Evolutionary conservation across 2,797 vertebrate species (phyloP).

Genomic region (Sternotherus odoratus): DNA sequence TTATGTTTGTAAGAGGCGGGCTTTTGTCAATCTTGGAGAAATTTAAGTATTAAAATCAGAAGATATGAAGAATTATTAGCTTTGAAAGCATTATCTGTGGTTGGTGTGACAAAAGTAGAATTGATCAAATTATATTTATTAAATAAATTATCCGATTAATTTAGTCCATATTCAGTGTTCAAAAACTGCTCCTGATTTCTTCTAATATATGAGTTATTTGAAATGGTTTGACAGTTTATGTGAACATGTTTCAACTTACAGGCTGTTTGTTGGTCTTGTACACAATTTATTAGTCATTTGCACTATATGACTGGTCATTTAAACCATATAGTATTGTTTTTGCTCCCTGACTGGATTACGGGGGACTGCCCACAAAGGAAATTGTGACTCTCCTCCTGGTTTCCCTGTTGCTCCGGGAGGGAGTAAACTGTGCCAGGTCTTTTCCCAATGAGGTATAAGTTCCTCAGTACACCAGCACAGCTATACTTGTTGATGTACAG

Average conservation of each 20-base stretch:
- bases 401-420: neutral
- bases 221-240: slow-evolving; percentile 45
- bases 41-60: neutral
- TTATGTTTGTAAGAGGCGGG: neutral
- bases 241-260: slow-evolving; percentile 46
- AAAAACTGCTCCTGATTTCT: neutral
- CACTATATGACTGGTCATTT: slow-evolving; percentile 47
- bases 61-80: neutral
- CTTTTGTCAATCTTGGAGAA: neutral
- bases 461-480: slow-evolving; percentile 10
- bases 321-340: slow-evolving; percentile 37
- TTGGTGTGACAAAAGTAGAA: neutral
- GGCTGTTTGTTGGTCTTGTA: slow-evolving; percentile 13
- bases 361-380: neutral
- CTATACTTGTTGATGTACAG: neutral
- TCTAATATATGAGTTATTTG: neutral
- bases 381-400: neutral
- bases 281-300: slow-evolving; percentile 50
- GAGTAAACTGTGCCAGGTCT: neutral
- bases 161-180: neutral
- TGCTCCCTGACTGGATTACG: slow-evolving; percentile 16
- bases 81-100: neutral
- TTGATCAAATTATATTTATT: neutral
- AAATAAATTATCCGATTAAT: neutral
- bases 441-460: neutral